A percentile compares a stretch with the other conserved stretches of the same genome.
Evolutionary conservation across 2,888 invertebrate species (phyloP).

Genomic region (Campaea margaritaria): DNA sequence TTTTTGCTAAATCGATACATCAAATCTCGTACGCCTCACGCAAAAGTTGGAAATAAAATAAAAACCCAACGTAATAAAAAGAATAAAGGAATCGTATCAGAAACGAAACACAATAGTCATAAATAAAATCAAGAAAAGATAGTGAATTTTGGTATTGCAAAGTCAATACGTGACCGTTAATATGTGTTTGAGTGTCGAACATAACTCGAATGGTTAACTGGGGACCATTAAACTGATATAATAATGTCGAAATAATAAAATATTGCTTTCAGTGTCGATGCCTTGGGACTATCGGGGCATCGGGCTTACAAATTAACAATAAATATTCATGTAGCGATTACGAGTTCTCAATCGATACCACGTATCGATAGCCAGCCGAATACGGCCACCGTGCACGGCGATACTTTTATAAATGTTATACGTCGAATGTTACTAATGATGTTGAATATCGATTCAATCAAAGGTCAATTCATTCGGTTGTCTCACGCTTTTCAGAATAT

Average conservation of each 20-base stretch:
- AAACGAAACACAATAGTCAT: constrained; percentile 57
- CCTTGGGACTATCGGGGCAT: constrained; percentile 72
- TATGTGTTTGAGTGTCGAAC: constrained; percentile 60
- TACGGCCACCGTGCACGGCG: constrained; percentile 53
- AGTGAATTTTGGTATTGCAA: constrained; percentile 53
- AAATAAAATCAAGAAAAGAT: constrained; percentile 54
- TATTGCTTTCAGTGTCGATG: constrained; percentile 62
- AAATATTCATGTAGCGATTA: constrained; percentile 77
- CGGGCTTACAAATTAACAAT: constrained; percentile 80
- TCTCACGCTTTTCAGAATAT: constrained; percentile 8
- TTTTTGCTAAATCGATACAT: no score
- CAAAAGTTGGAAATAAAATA: no score
- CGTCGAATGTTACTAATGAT: constrained; percentile 47
- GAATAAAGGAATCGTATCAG: constrained; percentile 41
- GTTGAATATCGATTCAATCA: constrained; percentile 37
- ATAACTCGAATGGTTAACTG: constrained; percentile 61
- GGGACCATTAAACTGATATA: constrained; percentile 67
- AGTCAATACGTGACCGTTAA: constrained; percentile 62
- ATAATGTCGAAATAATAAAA: constrained; percentile 72
- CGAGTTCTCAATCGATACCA: constrained; percentile 51
- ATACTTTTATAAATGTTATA: constrained; percentile 51
- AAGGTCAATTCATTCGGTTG: constrained; percentile 21
- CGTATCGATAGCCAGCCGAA: constrained; percentile 43
- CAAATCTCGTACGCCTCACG: no score
- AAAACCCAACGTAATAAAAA: no score